Base-by-base conservation (phyloP, 2,797 vertebrate species). In the Pseudochirops corinnae region DNA sequence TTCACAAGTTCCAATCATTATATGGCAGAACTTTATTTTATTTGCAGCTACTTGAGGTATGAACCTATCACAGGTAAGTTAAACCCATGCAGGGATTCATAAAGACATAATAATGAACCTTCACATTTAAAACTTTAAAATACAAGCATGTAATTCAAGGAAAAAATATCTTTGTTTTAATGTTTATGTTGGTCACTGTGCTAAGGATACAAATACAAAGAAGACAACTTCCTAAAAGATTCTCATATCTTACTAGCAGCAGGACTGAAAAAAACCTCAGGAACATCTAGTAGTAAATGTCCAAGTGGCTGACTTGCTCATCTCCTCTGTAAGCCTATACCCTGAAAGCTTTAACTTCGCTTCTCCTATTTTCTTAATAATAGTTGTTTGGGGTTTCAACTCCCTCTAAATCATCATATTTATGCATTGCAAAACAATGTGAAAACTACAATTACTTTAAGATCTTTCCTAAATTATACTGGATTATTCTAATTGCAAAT, bases 401-500 rank as follows among this genome's bases (percentile, higher is more conserved):
- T 2, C 7, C n/a, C 90, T 92, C 94, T 46, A 92, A 90, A 52
- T 13, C 46, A 55, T 18, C 16, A 46, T 93, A 94, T 18, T 92
- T 90, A 55, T 58, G 29, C 33, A 91, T 94, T 92, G 24, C 29
- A 94, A 4, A 56, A 0, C 56, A 55, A 93, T 5, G 62, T 67
- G 60, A 96, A 96, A 90, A 96, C 39, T 93, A 3, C 28, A 93
- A 93, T 74, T 92, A 94, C 92, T 93, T 95, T 56, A 52, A 62
- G 56, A 12, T n/a, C 56, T 56, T 95, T 95, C 93, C 90, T 91
- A 95, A 91, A 53, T 92, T 16, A 56, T 21, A 87, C 46, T 18
- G 58, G 4, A 93, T 14, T 57, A 56, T 53, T 46, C 95, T 95
- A 31, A 95, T 91, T 92, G 91, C 93, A 94, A 5, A 87, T 90